Conservation (phyloP, 2,113 vertebrate genomes). For the Microtus ochrogaster region DNA sequence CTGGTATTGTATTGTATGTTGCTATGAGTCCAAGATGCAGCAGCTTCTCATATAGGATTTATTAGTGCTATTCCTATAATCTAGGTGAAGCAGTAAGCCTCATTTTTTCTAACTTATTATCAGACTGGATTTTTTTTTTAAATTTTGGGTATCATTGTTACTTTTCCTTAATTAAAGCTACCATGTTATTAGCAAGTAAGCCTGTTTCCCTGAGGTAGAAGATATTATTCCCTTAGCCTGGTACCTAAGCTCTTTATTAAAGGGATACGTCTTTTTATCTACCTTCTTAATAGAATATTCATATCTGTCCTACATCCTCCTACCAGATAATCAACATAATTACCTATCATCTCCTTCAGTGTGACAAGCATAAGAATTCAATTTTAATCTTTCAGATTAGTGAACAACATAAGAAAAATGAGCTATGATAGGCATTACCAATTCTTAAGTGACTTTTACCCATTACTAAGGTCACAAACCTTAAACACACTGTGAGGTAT, state of each 20-base stretch:
- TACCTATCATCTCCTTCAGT: not conserved
- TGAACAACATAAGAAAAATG: not conserved
- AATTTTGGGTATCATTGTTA: not conserved
- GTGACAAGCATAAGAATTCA: not conserved
- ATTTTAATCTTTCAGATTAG: conserved; percentile 4
- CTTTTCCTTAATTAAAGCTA: not conserved
- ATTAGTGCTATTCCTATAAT: not conserved
- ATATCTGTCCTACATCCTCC: not conserved
- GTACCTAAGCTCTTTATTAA: not conserved
- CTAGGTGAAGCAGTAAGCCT: not conserved
- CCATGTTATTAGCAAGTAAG: not conserved
- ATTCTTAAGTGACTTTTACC: not conserved
- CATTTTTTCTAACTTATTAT: not conserved
- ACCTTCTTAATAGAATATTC: not conserved
- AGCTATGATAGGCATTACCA: not conserved
- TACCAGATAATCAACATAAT: not conserved
- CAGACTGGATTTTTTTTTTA: not conserved
- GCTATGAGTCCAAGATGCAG: not conserved
- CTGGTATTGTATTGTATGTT: not conserved
- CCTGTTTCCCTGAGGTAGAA: not conserved
- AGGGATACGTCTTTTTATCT: not conserved
- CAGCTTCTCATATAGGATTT: not conserved
- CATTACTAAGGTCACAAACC: not conserved
- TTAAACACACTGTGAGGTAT: not conserved
- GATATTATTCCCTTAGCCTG: not conserved